Evolutionary conservation across 2,888 invertebrate genomes (phyloP), one percentile per base, ranked within the genome.

Genomic region (Nowickia ferox): DNA sequence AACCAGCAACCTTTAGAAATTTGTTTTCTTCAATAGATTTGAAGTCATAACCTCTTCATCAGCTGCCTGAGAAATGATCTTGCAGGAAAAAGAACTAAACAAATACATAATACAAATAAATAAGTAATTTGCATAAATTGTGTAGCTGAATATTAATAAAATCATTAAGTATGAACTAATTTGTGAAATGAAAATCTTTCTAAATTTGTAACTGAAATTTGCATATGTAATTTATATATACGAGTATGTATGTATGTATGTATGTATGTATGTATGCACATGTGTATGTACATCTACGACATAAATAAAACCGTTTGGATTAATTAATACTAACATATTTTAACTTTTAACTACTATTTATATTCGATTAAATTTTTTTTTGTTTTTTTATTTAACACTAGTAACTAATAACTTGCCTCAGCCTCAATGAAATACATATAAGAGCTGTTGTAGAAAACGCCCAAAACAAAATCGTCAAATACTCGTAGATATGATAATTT

Each of bases 111-210:
- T 0, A 46, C 4, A 30, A 66, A 51, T 17, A 69, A 77, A 19
- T 59, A 68, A 46, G 19, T 77, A 46, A 77, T 77, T 77, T 68
- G 48, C 68, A 77, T 68, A 77, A 48, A 30, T 68, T 75, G 44
- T 63, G 51, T 22, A 44, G 22, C 42, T 22, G 13, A 11, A 65
- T 44, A 65, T 75, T 53, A 63, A 44, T 11, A 4, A 22, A n/a
- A 17, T 40, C 10, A 6, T n/a, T 9, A 30, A 0, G 6, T 6
- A 69, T 19, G 3, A 40, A 38, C 0, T 2, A 17, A 15, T 53
- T 40, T 8, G 15, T n/a, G 4, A 69, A 53, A 53, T 17, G 40
- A 69, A 53, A 40, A 19, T 17, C 40, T 69, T 17, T 11, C 11
- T 40, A 38, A 71, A 22, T 46, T 57, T 57, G 30, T 30, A 30